Evolutionary conservation across 2,113 vertebrate species (phyloP), one percentile per base, ranked within the genome.

Genomic region (Irena cyanogastra): DNA sequence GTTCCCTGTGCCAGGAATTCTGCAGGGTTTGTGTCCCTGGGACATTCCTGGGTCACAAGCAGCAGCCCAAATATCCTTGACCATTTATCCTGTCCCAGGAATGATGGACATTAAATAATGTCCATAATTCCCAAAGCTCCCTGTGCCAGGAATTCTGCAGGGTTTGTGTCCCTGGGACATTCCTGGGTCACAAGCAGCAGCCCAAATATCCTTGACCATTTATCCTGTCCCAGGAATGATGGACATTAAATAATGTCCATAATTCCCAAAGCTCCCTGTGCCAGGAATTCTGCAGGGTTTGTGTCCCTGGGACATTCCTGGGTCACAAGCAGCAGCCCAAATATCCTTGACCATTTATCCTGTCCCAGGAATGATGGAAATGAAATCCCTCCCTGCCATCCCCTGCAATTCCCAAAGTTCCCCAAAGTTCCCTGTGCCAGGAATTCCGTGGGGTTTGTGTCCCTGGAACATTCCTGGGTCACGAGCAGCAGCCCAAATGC

Each of bases 351-450:
- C 85, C 82, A 35, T 90, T 96, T 85, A 95, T 93, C 94, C 95
- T 91, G 92, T 75, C 69, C n/a, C 69, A 83, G 70, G 95, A 97
- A 95, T 94, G n/a, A n/a, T n/a, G n/a, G n/a, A n/a, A n/a, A n/a
- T n/a, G n/a, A 56, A 97, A 97, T 90, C 96, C 88, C 89, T 95
- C 93, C 91, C 31, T 92, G 95, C 96, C 94, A 81, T 79, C 97
- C 96, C 96, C n/a, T n/a, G 11, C 12, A 41, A 14, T 53, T 84
- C 87, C 35, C 6, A 1, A 79, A 27, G 5, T 50, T 81, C 71
- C 70, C 23, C 23, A 15, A 4, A 27, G 5, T 50, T 81, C 71
- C 70, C 23, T 22, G 15, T 4, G 24, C 71, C 65, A 31, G 33
- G 52, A 90, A 76, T 68, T 56, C 92, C 54, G 6, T 16, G 47